Evolutionary conservation across 2,797 vertebrate genomes (phyloP).

Genomic region (Allobates femoralis): DNA sequence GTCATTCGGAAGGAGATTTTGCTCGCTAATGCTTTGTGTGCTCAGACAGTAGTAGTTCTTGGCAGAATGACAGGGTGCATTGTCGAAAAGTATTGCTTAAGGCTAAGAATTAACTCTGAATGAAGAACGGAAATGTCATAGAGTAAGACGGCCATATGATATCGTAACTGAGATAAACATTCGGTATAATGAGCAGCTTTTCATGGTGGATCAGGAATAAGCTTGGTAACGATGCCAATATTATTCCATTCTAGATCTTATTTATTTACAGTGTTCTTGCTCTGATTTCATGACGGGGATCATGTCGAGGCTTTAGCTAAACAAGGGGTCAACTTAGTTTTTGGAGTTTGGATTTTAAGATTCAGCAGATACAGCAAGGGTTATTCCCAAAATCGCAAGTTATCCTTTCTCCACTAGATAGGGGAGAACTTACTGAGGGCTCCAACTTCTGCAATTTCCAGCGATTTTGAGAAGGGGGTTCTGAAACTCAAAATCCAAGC

Average conservation of each 20-base stretch:
- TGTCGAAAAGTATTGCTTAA: conserved; percentile 27
- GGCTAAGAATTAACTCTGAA: conserved; percentile 20
- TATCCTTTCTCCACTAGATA: no score
- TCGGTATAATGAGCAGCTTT: not conserved
- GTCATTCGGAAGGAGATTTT: not conserved
- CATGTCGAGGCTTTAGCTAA: not conserved
- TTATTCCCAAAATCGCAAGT: no score
- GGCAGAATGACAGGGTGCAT: conserved; percentile 31
- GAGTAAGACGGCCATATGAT: conserved; percentile 12
- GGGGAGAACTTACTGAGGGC: no score
- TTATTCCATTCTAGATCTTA: not conserved
- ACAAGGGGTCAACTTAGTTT: not conserved
- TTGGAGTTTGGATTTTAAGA: not conserved
- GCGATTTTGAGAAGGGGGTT: no score
- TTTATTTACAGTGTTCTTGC: not conserved
- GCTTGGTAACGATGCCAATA: not conserved
- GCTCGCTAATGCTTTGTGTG: conserved; percentile 21
- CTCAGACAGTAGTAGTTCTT: conserved; percentile 29
- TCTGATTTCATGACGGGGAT: not conserved
- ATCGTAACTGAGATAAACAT: not conserved
- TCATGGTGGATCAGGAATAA: not conserved
- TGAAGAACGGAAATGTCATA: conserved; percentile 27
- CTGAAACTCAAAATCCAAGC: no score
- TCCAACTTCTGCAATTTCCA: no score
- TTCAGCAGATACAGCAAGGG: no score